These are phyloP conservation scores for Agapornis canus DNA, from an alignment of 2,797 vertebrate genomes.

Conservation along the genomic window DNA sequence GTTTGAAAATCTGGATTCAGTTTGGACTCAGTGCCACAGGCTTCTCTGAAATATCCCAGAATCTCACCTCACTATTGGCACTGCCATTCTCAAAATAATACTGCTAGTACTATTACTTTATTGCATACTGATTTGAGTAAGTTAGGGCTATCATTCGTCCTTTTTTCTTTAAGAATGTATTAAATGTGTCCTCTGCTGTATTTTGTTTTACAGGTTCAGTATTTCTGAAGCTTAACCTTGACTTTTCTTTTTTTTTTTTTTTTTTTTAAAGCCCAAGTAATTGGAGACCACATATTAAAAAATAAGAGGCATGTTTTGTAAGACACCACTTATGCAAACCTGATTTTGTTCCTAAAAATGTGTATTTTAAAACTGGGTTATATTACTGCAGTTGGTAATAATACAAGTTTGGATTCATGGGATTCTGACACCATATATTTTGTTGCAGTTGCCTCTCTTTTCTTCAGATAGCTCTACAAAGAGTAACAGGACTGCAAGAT, in stretches of 20 bases:
- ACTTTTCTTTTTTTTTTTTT: background rate
- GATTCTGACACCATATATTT: background rate
- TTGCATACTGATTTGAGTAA: background rate
- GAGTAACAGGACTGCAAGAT: background rate
- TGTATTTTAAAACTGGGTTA: background rate
- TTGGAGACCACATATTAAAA: background rate
- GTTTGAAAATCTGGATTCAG: background rate
- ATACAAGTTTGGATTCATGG: background rate
- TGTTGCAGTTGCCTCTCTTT: background rate
- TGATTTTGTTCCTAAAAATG: background rate
- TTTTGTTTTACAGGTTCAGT: constrained; percentile 16
- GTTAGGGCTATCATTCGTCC: background rate
- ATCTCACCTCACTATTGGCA: background rate
- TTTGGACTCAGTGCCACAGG: background rate
- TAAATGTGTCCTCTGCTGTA: background rate
- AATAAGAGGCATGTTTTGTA: background rate
- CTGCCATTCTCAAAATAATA: background rate
- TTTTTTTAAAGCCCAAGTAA: background rate
- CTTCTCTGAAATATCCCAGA: background rate
- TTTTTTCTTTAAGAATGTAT: constrained; percentile 14
- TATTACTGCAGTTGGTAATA: background rate
- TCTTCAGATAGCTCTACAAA: background rate
- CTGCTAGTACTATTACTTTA: background rate
- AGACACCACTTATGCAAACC: background rate
- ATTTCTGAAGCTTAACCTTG: background rate